Percentiles rank a stretch among this genome's conserved stretches.
Evolutionary conservation across 1,140 invertebrate species (phyloP).

Genomic region (Laupala kohalensis): DNA sequence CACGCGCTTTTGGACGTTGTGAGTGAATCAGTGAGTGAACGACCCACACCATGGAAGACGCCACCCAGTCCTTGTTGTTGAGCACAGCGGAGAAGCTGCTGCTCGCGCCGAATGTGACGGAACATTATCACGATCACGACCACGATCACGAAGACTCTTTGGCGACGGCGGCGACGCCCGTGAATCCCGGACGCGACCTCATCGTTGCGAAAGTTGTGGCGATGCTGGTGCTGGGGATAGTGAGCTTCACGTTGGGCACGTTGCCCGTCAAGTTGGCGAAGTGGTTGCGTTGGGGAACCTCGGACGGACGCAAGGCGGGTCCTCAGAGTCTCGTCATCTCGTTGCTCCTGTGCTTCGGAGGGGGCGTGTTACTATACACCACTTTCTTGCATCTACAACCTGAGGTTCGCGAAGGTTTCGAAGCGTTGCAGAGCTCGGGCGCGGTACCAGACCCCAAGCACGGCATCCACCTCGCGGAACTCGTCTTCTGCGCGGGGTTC

Average conservation of each 20-base stretch:
- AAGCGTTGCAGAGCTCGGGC: slow-evolving; percentile 25
- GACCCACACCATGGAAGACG: too few relatives aligned
- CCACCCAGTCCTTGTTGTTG: slow-evolving; percentile 21
- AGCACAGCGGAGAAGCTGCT: slow-evolving; percentile 20
- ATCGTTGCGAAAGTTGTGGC: slow-evolving; percentile 49
- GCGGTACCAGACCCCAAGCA: slow-evolving; percentile 22
- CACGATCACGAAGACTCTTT: neutral
- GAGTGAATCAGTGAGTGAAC: too few relatives aligned
- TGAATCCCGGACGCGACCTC: slow-evolving; percentile 11
- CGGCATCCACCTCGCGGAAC: slow-evolving; percentile 41
- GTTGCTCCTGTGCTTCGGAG: slow-evolving; percentile 58
- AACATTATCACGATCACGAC: neutral
- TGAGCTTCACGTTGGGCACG: slow-evolving; percentile 52
- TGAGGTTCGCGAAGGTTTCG: slow-evolving; percentile 48
- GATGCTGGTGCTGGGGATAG: slow-evolving; percentile 50
- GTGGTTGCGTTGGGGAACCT: slow-evolving; percentile 23
- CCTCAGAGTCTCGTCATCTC: slow-evolving; percentile 33
- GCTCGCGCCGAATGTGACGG: neutral
- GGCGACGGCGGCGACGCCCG: neutral
- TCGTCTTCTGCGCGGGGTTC: slow-evolving; percentile 54
- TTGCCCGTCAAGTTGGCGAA: slow-evolving; percentile 41
- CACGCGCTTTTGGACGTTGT: too few relatives aligned
- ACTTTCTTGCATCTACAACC: slow-evolving; percentile 65
- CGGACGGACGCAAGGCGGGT: neutral
- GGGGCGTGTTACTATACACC: slow-evolving; percentile 66